Percentiles rank a stretch among this genome's conserved stretches.
These are phyloP conservation scores for Melitaea athalia DNA, from an alignment of 2,888 invertebrate genomes.

Conservation along the genomic window DNA sequence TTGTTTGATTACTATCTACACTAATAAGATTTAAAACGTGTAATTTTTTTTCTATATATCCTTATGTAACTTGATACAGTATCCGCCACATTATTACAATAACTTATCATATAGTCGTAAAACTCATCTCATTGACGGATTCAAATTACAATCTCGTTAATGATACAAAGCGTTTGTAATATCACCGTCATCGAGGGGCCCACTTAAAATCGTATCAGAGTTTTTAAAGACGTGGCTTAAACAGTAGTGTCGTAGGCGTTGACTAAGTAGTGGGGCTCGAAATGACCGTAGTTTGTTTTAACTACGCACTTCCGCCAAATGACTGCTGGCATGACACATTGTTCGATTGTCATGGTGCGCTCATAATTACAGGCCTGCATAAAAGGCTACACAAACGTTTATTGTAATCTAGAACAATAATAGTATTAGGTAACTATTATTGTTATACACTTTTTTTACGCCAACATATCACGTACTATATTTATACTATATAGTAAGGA, in stretches of 20 bases:
- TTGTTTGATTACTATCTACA: too few relatives aligned
- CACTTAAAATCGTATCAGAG: constrained; percentile 66
- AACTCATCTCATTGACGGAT: neutral
- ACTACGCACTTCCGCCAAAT: constrained; percentile 74
- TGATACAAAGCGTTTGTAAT: constrained; percentile 13
- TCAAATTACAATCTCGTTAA: neutral
- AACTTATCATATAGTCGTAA: neutral
- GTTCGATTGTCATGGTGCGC: constrained; percentile 35
- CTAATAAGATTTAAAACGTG: neutral
- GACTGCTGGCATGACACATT: constrained; percentile 55
- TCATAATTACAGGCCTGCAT: constrained; percentile 30
- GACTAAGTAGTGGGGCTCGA: constrained; percentile 63
- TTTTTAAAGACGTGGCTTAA: constrained; percentile 59
- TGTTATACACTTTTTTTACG: neutral
- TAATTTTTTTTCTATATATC: neutral
- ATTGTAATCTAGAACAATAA: constrained; percentile 20
- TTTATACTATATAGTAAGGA: neutral
- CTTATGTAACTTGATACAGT: neutral
- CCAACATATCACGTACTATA: neutral
- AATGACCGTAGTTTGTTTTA: constrained; percentile 76
- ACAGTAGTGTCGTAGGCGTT: constrained; percentile 65
- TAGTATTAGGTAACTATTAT: constrained; percentile 4
- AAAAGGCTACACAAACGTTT: constrained; percentile 16
- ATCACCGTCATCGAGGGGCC: constrained; percentile 45
- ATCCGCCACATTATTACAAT: neutral